Evolutionary conservation across 1,140 invertebrate species (phyloP), one percentile per base, ranked within the genome.

Genomic region (Hydropsyche tenuis): DNA sequence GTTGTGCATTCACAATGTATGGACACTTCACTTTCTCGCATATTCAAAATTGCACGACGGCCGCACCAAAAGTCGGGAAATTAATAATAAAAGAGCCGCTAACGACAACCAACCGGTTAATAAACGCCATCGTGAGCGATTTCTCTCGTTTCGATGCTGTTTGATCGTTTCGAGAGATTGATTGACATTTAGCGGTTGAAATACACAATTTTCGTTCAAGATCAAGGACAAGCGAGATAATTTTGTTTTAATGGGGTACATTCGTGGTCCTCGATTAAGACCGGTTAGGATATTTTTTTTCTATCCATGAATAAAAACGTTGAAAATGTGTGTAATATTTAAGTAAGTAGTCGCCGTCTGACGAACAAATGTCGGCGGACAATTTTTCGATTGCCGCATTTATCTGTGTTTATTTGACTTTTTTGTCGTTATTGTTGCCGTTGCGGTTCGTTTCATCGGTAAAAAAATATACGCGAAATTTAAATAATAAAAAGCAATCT

Each of bases 211-310:
- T 7, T 60, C 20, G 56, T 60, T 14, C 56, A 60, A 60, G 56
- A 60, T 60, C 56, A 60, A 60, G 56, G 56, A 60, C 56, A 48
- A 48, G 2, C 11, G 16, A n/a, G 23, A 60, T 60, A 60, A 25
- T 60, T 23, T 56, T 14, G 16, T 12, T 60, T 60, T 60, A 60
- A 25, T 60, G n/a, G 11, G 30, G 48, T 53, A 53, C 20, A 25
- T 27, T 25, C 56, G n/a, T 12, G 56, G 56, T 53, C 56, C 12
- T 25, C 56, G n/a, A 60, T 60, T 60, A 56, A 25, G 22, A 20
- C 22, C 56, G 56, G 48, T 25, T 60, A 23, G 6, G 23, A 12
- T 11, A 12, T 25, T 25, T 60, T 43, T 43, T 60, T 60, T 60
- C 22, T 12, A 48, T 7, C 56, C 9, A 25, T 22, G 12, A 53